These are phyloP conservation scores for Perccottus glenii DNA, from an alignment of 2,113 vertebrate genomes.

Conservation along the genomic window DNA sequence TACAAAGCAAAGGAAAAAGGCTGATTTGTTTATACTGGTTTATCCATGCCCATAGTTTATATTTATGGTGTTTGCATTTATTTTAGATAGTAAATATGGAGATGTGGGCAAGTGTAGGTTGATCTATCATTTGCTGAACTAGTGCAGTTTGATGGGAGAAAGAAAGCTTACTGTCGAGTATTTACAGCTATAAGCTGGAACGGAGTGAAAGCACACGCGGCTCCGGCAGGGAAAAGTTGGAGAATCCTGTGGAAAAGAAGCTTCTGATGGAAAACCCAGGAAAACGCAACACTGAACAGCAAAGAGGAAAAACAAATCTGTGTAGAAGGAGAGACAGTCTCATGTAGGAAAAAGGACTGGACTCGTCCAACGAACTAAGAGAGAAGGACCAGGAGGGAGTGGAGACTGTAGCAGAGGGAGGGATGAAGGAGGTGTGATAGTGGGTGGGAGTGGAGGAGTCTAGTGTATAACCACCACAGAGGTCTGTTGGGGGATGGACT, in stretches of 20 bases:
- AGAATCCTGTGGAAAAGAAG: slow-evolving; percentile 72
- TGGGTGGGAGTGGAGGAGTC: slow-evolving; percentile 66
- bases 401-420: slow-evolving; percentile 59
- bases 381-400: slow-evolving; percentile 43
- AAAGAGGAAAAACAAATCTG: slow-evolving; percentile 64
- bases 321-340: slow-evolving; percentile 50
- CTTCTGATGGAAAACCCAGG: slow-evolving; percentile 71
- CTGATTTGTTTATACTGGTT: not conserved
- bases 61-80: not conserved
- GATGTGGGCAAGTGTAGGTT: slow-evolving; percentile 21
- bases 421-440: slow-evolving; percentile 69
- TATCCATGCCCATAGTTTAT: not conserved
- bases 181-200: slow-evolving; percentile 47
- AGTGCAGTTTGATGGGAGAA: slow-evolving; percentile 12
- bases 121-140: slow-evolving; percentile 44
- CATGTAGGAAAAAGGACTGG: slow-evolving; percentile 54
- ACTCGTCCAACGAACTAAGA: slow-evolving; percentile 32
- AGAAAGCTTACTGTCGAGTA: slow-evolving; percentile 37
- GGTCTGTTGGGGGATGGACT: slow-evolving; percentile 60
- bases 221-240: slow-evolving; percentile 67
- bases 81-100: not conserved
- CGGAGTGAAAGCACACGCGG: slow-evolving; percentile 31
- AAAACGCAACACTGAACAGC: slow-evolving; percentile 45
- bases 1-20: slow-evolving; percentile 6
- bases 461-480: slow-evolving; percentile 65